Conservation (phyloP, 2,888 invertebrate genomes). For the Caenorhabditis sp. region DNA sequence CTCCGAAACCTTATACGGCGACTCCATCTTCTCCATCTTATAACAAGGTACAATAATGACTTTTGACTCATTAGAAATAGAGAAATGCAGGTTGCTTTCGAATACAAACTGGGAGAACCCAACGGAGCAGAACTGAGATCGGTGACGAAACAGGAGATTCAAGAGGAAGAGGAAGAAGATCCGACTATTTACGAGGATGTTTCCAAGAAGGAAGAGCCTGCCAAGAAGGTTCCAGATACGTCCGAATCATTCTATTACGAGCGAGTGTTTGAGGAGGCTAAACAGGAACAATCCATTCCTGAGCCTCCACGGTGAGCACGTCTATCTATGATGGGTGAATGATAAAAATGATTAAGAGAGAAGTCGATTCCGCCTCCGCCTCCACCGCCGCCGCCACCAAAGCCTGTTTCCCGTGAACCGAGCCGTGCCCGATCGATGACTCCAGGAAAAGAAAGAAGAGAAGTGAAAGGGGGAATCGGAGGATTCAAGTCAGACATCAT, state of each 20-base stretch:
- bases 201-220: slow-evolving; percentile 25
- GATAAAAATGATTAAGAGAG: slow-evolving; percentile 35
- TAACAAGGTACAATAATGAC: slow-evolving; percentile 42
- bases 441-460: slow-evolving; percentile 44
- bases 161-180: slow-evolving; percentile 47
- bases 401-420: slow-evolving; percentile 52
- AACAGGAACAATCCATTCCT: slow-evolving; percentile 15
- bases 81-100: slow-evolving; percentile 40
- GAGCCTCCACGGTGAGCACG: slow-evolving; percentile 18
- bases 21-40: slow-evolving; percentile 46
- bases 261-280: slow-evolving; percentile 49
- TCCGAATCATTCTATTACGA: slow-evolving; percentile 51
- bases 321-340: neutral
- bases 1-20: slow-evolving; percentile 55
- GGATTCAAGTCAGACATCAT: slow-evolving; percentile 58
- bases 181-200: slow-evolving; percentile 50
- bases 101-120: slow-evolving; percentile 32
- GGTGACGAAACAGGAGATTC: slow-evolving; percentile 41
- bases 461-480: slow-evolving; percentile 56
- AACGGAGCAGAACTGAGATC: slow-evolving; percentile 27
- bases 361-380: slow-evolving; percentile 65
- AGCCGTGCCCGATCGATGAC: slow-evolving; percentile 58
- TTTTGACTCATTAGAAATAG: neutral
- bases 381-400: slow-evolving; percentile 66
- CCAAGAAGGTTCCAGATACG: slow-evolving; percentile 32